phyloP scores from a whole-genome alignment of 2,888 invertebrate genomes.

The Amphipoea lucens region DNA sequence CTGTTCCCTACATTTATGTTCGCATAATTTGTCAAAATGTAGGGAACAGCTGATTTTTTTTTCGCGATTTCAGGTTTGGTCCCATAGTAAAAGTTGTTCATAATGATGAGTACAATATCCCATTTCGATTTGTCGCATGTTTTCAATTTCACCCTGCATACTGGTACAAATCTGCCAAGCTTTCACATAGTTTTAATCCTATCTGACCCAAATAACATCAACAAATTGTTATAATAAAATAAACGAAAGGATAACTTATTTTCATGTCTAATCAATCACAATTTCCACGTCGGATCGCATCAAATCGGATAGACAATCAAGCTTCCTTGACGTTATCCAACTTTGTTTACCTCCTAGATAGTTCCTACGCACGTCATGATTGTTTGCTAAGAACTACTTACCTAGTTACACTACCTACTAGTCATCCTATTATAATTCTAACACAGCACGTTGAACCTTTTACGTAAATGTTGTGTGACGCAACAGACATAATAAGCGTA shows the following conservation, averaged over 20 bases:
- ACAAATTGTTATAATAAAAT: slow-evolving; percentile 25
- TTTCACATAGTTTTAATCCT: slow-evolving; percentile 44
- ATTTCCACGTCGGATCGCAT: slow-evolving; percentile 37
- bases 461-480: slow-evolving; percentile 60
- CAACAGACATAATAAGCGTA: slow-evolving; percentile 43
- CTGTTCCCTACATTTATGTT: too few relatives aligned
- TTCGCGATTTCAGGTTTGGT: too few relatives aligned
- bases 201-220: slow-evolving; percentile 26
- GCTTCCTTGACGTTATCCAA: slow-evolving; percentile 49
- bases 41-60: too few relatives aligned
- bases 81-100: too few relatives aligned
- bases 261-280: slow-evolving; percentile 54
- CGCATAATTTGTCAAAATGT: too few relatives aligned
- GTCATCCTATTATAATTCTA: slow-evolving; percentile 73
- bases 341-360: slow-evolving; percentile 60
- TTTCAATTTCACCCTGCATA: too few relatives aligned
- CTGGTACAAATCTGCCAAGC: slow-evolving; percentile 27
- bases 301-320: slow-evolving; percentile 44
- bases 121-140: too few relatives aligned
- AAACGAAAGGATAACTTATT: slow-evolving; percentile 35
- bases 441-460: slow-evolving; percentile 70
- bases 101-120: too few relatives aligned
- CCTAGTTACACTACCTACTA: slow-evolving; percentile 64
- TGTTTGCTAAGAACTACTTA: slow-evolving; percentile 63
- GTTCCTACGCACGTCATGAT: slow-evolving; percentile 52